Conservation (phyloP, 1,140 invertebrate genomes). For the Tetramorium simillimum region DNA sequence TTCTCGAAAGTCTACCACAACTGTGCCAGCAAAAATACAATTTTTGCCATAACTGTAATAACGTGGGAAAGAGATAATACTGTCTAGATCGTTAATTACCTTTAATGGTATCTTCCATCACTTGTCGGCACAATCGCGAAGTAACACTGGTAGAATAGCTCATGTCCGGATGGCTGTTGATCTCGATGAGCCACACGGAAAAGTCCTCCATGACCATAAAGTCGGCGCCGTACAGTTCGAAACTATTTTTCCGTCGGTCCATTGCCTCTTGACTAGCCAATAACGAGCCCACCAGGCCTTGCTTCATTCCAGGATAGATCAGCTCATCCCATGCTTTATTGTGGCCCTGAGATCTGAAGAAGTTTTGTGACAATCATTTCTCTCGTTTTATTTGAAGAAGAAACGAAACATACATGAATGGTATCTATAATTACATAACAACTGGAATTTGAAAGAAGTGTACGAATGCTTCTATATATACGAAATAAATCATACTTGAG, state of each 20-base stretch:
- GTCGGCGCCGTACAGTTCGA: conserved; percentile 96
- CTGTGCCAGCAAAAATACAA: conserved; percentile 84
- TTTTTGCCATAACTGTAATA: not conserved
- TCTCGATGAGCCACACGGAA: conserved; percentile 89
- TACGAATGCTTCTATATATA: not conserved
- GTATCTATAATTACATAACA: not conserved
- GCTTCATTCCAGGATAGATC: conserved; percentile 96
- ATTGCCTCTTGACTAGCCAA: conserved; percentile 94
- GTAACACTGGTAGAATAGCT: conserved; percentile 95
- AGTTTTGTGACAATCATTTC: not conserved
- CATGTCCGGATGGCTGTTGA: conserved; percentile 97
- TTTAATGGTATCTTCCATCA: conserved; percentile 96
- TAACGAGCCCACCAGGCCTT: conserved; percentile 94
- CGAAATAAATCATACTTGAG: conserved; percentile 76
- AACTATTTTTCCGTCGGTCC: conserved; percentile 94
- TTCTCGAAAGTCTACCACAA: conserved; percentile 93
- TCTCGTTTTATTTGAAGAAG: not conserved
- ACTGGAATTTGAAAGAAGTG: not conserved
- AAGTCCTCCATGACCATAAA: conserved; percentile 96
- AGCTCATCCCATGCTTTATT: conserved; percentile 91
- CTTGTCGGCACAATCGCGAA: conserved; percentile 93
- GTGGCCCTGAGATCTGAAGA: conserved; percentile 87
- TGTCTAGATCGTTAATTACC: conserved; percentile 85
- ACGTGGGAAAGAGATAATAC: not conserved
- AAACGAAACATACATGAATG: not conserved